Base-by-base conservation (phyloP, 2,797 vertebrate species). In the Cynodonichthys magdalenae region DNA sequence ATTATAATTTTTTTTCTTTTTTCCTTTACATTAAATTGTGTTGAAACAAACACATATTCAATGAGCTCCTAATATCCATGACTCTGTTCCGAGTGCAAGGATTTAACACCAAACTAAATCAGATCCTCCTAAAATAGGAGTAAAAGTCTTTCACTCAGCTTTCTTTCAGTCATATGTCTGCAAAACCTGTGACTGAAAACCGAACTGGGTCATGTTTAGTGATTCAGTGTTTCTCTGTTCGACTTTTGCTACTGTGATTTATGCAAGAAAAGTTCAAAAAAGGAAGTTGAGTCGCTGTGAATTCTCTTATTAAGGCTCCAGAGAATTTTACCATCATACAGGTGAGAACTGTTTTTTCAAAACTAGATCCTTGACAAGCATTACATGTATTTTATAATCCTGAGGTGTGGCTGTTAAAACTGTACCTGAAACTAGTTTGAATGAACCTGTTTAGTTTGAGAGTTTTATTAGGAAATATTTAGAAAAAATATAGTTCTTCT, bases 251-350 rank as follows among this genome's bases (percentile, higher is more conserved):
- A 15, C 69, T 54, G 45, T 15, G 20, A 1, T 52, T 74, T 59
- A 54, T 42, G 55, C 42, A 74, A 77, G 51, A 20, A 65, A 47
- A 75, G 61, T 68, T 53, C 10, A 75, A 78, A 93, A 89, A 85
- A 87, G 88, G 92, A 93, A 92, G 79, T 53, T 56, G 50, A 60
- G 24, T 81, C 86, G 46, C 63, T 64, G 75, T 79, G 46, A 69
- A 81, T 42, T 59, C 41, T 69, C n/a, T 8, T 1, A 18, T 61
- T 69, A 20, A 0, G 6, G 3, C 53, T n/a, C 5, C 18, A 12
- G 3, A 39, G 36, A 4, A 0, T 44, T 81, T 64, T 12, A 54
- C 47, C 20, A 3, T 51, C n/a, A 74, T 6, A 50, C 2, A 20
- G 53, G 5, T 74, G 15, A 63, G 7, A 11, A 50, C 11, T 2